Percentiles rank a stretch among this genome's conserved stretches.
Conservation (phyloP, 2,888 invertebrate genomes). For the Amphipoea lucens region DNA sequence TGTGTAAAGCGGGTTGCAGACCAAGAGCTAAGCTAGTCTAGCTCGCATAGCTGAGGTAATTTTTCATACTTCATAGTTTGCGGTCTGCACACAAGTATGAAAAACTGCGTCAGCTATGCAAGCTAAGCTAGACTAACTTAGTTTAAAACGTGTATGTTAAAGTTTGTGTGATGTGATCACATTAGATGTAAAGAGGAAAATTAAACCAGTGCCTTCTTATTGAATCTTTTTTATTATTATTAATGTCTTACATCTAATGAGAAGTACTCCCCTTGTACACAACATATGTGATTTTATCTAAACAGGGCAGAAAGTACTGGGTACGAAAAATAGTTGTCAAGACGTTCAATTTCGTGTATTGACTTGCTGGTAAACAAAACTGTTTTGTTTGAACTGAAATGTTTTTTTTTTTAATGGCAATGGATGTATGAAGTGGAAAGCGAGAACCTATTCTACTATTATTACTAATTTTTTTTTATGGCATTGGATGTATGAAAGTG, state of each 20-base stretch:
- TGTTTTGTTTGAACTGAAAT: conserved; percentile 73
- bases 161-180: not conserved
- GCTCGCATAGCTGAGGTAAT: no score
- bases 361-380: conserved; percentile 30
- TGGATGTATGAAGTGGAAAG: conserved; percentile 60
- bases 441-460: conserved; percentile 70
- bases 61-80: no score
- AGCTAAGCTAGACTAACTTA: no score
- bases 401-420: conserved; percentile 73
- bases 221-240: conserved; percentile 48
- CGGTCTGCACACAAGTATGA: no score
- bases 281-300: conserved; percentile 13
- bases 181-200: conserved; percentile 2
- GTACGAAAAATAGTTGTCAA: conserved; percentile 35
- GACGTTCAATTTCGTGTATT: conserved; percentile 44
- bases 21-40: no score
- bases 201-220: conserved; percentile 35
- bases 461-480: conserved; percentile 61
- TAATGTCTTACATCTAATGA: conserved; percentile 61
- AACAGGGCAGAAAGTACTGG: conserved; percentile 34
- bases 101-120: no score
- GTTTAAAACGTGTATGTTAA: not conserved
- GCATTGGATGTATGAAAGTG: conserved; percentile 68
- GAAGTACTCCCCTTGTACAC: conserved; percentile 51
- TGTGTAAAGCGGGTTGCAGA: not conserved